Conservation (phyloP, 1,140 invertebrate species). For the Drosophila ogumai region DNA sequence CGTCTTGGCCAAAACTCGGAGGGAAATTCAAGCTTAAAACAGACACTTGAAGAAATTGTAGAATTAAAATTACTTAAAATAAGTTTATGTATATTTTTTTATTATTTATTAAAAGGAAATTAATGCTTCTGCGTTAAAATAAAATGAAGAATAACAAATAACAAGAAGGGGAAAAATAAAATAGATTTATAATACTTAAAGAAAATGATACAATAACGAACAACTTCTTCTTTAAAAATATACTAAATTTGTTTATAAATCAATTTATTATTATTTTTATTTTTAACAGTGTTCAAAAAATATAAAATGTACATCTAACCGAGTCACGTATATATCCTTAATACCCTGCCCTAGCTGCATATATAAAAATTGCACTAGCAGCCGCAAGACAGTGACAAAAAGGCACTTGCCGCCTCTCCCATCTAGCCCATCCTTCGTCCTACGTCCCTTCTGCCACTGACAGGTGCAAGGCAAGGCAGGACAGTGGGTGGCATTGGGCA, state of each 20-base stretch:
- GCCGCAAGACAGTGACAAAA: slow-evolving; percentile 78
- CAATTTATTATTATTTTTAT: not conserved
- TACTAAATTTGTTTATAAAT: not conserved
- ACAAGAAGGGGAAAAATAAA: no score
- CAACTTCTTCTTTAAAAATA: not conserved
- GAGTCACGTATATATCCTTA: slow-evolving; percentile 14
- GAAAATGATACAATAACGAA: not conserved
- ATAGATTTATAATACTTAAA: no score
- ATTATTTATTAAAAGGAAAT: no score
- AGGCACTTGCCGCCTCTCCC: slow-evolving; percentile 64
- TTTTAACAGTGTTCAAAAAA: not conserved
- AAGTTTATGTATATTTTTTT: not conserved
- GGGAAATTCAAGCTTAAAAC: not conserved
- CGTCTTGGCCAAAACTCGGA: slow-evolving; percentile 15
- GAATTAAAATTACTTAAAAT: not conserved
- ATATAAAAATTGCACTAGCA: slow-evolving; percentile 78
- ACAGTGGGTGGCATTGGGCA: not conserved
- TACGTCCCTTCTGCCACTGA: slow-evolving; percentile 29
- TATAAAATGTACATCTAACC: not conserved
- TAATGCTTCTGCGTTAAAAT: no score
- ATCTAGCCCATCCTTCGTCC: slow-evolving; percentile 5
- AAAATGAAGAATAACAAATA: no score
- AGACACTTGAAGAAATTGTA: not conserved
- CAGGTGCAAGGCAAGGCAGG: slow-evolving; percentile 56
- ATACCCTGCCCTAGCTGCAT: slow-evolving; percentile 40